Base-by-base conservation (phyloP, 2,888 invertebrate species). In the Syrphus vitripennis region DNA sequence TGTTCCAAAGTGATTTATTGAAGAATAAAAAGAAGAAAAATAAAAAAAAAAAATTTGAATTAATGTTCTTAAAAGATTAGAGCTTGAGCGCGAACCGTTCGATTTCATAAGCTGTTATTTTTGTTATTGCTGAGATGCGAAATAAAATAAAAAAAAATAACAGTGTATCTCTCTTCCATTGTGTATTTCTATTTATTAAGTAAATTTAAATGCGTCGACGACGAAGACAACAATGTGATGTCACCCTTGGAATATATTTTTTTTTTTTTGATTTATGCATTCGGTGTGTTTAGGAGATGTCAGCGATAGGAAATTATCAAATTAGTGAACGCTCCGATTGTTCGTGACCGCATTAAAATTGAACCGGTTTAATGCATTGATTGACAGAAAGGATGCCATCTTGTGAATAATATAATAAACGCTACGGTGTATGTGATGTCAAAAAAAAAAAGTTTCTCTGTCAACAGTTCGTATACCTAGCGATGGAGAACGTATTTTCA, bases 1-100 rank as follows among this genome's bases (percentile, higher is more conserved):
- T 50, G 70, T 42, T 63, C 19, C 14, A 71, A n/a, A 71, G 37
- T 80, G 83, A 84, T 84, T 84, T 80, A 84, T 76, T 37, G 4
- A 48, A 21, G 4, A 1, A 48, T 16, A 45, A 19, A 19, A 45
- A 45, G 4, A 45, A 45, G 1, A 45, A 45, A n/a, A n/a, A n/a
- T 5, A 31, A 3, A 14, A 37, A 37, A 59, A 34, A 21, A 14
- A 45, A 71, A 80, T 71, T 59, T n/a, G 34, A 48, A 83, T 83
- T 63, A 34, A 74, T 69, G 34, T 67, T 83, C 69, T 72, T 74
- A 78, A 63, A 34, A 50, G 72, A 77, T 82, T 67, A 67, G 21
- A 59, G n/a, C 24, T 71, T 24, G 19, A 45, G 9, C 14, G 21
- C 24, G 37, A 70, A 63, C 16, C 67, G 67, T 53, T 76, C 21